A percentile compares a stretch with the other conserved stretches of the same genome.
Conservation (phyloP, 2,888 invertebrate species). For the Mantis religiosa region DNA sequence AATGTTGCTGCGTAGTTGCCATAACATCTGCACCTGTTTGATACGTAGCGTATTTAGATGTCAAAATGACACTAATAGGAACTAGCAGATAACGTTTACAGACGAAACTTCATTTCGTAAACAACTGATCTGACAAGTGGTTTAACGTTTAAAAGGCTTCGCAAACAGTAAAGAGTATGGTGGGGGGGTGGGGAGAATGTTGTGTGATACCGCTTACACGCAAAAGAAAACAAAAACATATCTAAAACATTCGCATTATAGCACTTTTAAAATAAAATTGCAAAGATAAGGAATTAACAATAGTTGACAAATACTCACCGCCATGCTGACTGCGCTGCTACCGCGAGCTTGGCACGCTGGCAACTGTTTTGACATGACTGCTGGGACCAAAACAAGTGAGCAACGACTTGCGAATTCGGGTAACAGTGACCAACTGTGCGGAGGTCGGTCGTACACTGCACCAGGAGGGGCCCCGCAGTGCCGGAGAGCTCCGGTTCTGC, state of each 20-base stretch:
- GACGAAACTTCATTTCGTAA: background rate
- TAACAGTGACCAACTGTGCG: background rate
- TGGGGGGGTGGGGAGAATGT: no score
- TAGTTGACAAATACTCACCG: background rate
- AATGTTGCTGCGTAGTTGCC: background rate
- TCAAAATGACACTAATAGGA: background rate
- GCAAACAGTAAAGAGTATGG: no score
- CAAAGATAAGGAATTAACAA: no score
- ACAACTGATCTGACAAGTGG: background rate
- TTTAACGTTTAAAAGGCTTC: no score
- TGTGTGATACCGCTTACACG: no score
- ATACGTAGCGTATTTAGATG: background rate
- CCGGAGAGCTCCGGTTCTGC: background rate
- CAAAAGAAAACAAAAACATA: no score
- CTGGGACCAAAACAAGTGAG: background rate
- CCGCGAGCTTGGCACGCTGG: background rate
- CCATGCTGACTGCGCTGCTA: background rate
- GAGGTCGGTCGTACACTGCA: constrained; percentile 1
- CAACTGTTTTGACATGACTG: background rate
- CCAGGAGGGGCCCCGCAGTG: background rate
- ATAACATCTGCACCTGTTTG: background rate
- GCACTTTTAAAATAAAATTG: no score
- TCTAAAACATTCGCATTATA: no score
- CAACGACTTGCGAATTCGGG: background rate
- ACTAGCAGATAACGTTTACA: background rate